Evolutionary conservation across 1,140 invertebrate genomes (phyloP).

Genomic region (Drosophila asahinai): DNA sequence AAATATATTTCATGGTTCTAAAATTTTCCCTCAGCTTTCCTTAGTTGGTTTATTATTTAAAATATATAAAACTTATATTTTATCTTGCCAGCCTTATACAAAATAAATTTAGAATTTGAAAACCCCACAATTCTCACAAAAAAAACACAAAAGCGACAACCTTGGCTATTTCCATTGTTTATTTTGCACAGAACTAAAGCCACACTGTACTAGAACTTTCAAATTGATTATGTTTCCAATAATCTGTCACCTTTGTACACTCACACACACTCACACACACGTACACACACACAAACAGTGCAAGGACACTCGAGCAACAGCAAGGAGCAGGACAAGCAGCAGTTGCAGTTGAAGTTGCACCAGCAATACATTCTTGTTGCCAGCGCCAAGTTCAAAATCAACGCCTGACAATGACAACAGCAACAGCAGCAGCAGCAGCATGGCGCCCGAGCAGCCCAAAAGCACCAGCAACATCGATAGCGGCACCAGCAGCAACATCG

Average conservation of each 20-base stretch:
- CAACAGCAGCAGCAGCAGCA: slow-evolving; percentile 56
- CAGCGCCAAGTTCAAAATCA: slow-evolving; percentile 76
- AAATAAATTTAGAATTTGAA: neutral
- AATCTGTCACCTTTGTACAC: slow-evolving; percentile 39
- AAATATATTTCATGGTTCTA: neutral
- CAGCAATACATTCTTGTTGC: slow-evolving; percentile 22
- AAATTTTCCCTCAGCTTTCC: too few relatives aligned
- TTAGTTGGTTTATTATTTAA: neutral
- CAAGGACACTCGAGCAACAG: slow-evolving; percentile 31
- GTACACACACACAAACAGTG: slow-evolving; percentile 17
- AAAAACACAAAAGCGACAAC: neutral
- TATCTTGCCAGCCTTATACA: too few relatives aligned
- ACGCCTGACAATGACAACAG: slow-evolving; percentile 78
- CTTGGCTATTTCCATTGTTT: neutral
- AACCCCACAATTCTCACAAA: neutral
- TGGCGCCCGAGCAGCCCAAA: slow-evolving; percentile 53
- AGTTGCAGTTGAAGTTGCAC: slow-evolving; percentile 7
- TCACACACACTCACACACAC: slow-evolving; percentile 13
- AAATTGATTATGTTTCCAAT: slow-evolving; percentile 40
- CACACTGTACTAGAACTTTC: slow-evolving; percentile 12
- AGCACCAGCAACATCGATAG: slow-evolving; percentile 24
- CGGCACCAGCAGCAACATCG: slow-evolving; percentile 21
- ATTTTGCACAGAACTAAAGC: neutral
- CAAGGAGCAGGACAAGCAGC: slow-evolving; percentile 4
- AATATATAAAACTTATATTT: neutral